A percentile compares a stretch with the other conserved stretches of the same genome.
These are phyloP conservation scores for Neoniphon sammara DNA, from an alignment of 2,797 vertebrate species.

Conservation along the genomic window DNA sequence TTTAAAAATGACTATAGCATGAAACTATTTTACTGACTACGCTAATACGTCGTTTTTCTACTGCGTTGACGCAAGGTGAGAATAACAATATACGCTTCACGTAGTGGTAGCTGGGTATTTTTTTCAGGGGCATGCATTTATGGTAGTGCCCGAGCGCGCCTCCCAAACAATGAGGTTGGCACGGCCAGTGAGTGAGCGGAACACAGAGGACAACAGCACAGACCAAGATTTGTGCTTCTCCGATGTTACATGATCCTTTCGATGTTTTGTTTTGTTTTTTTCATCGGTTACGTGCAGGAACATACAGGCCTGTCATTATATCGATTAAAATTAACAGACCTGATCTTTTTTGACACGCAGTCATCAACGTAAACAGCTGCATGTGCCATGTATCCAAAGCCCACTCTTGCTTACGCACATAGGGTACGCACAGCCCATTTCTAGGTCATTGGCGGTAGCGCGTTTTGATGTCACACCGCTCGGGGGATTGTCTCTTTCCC, in stretches of 20 bases:
- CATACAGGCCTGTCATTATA: background rate
- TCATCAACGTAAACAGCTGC: slow-evolving; percentile 51
- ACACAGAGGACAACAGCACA: slow-evolving; percentile 1
- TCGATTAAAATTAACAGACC: slow-evolving; percentile 35
- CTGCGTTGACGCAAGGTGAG: background rate
- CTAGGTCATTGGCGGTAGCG: slow-evolving; percentile 73
- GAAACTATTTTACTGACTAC: background rate
- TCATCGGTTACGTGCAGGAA: slow-evolving; percentile 32
- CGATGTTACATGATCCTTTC: background rate
- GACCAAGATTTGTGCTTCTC: background rate
- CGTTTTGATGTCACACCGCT: slow-evolving; percentile 71
- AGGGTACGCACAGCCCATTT: slow-evolving; percentile 65
- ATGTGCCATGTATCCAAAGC: slow-evolving; percentile 51
- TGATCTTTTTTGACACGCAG: slow-evolving; percentile 36
- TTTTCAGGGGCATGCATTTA: background rate
- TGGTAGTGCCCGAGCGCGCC: slow-evolving; percentile 26
- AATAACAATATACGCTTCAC: background rate
- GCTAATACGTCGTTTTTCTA: background rate
- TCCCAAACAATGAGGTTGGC: slow-evolving; percentile 31
- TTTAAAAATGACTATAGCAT: background rate
- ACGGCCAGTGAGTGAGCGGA: background rate
- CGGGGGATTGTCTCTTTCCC: slow-evolving; percentile 53
- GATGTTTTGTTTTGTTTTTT: background rate
- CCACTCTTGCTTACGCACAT: slow-evolving; percentile 64
- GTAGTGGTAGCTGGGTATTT: background rate